Evolutionary conservation across 2,797 vertebrate genomes (phyloP), one percentile per base, ranked within the genome.

Genomic region (Ambastaia sidthimunki): DNA sequence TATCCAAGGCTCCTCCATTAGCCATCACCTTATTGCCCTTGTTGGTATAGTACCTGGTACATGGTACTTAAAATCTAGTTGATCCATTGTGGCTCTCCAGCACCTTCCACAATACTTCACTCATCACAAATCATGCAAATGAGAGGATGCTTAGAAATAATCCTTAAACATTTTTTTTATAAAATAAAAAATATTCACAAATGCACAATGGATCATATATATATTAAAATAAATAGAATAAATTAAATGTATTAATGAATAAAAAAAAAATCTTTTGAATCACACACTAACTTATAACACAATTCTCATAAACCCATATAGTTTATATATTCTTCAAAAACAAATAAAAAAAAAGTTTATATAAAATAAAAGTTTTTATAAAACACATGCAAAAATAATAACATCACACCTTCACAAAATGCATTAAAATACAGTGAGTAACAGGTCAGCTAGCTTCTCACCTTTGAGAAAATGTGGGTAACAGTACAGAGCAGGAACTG

Each of bases 401-500:
- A 60, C 67, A 71, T 13, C 55, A 57, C 31, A 37, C 31, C 7
- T 19, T n/a, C 0, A n/a, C 34, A 34, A 19, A 37, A n/a, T 10
- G 3, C 21, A 3, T 31, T 3, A 18, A 62, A 62, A 76, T 47
- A 48, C 12, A 80, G 31, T 34, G 3, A 37, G 18, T 52, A 71
- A 69, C 48, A 50, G 73, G 44, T 69, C 37, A 77, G 55, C 25
- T 54, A 74, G 19, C 47, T 52, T 74, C 84, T 85, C 84, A 85
- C 84, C 84, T 85, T 71, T 57, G 23, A 31, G 74, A 25, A 66
- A 83, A 81, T 80, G 72, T 15, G 74, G 70, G 41, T 54, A 71
- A 54, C 77, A 85, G 78, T 28, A 72, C n/a, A 78, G 81, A 82
- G 19, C 60, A 65, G 83, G 70, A 55, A 54, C 69, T 82, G 70